These are phyloP conservation scores for Symphodus melops DNA, from an alignment of 2,113 vertebrate species.

Conservation along the genomic window DNA sequence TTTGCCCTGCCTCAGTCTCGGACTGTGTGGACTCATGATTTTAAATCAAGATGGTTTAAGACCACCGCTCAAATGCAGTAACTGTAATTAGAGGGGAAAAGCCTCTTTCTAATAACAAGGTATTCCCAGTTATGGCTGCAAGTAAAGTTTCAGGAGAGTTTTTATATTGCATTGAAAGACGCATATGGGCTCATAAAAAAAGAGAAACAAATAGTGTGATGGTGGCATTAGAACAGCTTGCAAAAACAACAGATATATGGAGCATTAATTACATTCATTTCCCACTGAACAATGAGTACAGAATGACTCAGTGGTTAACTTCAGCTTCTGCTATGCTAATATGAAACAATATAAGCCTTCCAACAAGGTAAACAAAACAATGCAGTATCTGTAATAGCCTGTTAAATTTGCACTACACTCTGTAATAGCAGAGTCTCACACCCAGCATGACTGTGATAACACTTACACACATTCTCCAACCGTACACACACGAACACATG, in stretches of 20 bases:
- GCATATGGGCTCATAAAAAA: background rate
- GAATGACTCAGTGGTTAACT: slow-evolving; percentile 31
- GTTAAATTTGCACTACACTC: slow-evolving; percentile 44
- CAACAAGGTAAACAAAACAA: slow-evolving; percentile 51
- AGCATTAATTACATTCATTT: background rate
- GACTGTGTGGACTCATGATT: no score
- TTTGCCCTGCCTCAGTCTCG: no score
- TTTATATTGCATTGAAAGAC: background rate
- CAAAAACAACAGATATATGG: background rate
- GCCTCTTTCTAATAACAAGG: no score
- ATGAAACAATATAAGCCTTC: slow-evolving; percentile 33
- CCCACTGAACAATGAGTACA: background rate
- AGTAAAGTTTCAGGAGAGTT: background rate
- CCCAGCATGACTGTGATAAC: slow-evolving; percentile 68
- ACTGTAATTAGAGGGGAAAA: no score
- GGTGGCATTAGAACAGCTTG: background rate
- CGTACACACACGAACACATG: slow-evolving; percentile 20
- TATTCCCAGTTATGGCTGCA: background rate
- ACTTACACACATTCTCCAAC: slow-evolving; percentile 49
- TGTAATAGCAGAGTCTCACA: slow-evolving; percentile 67
- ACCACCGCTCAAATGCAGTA: no score
- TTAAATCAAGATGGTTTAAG: no score
- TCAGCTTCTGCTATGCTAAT: slow-evolving; percentile 37
- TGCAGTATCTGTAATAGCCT: slow-evolving; percentile 33
- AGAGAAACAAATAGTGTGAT: background rate